These are phyloP conservation scores for Mythimna lalbum DNA, from an alignment of 2,888 invertebrate genomes.

Conservation along the genomic window DNA sequence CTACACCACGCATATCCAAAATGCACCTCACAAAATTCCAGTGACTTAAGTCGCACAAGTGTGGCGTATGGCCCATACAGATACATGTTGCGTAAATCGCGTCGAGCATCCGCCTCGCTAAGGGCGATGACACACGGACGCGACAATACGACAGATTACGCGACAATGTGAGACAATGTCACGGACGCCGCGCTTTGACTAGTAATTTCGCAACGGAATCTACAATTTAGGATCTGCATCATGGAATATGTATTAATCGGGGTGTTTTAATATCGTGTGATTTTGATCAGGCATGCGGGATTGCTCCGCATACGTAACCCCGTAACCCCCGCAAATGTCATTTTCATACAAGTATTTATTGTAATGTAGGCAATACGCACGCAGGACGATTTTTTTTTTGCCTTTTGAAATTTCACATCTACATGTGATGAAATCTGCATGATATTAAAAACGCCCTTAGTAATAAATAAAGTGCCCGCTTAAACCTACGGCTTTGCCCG, in stretches of 20 bases:
- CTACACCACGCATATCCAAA: slow-evolving; percentile 49
- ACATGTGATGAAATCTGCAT: too few relatives aligned
- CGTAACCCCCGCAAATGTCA: too few relatives aligned
- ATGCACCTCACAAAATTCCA: slow-evolving; percentile 62
- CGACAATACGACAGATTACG: slow-evolving; percentile 36
- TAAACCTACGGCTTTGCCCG: too few relatives aligned
- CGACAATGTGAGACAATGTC: slow-evolving; percentile 41
- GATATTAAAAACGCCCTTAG: too few relatives aligned
- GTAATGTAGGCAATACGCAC: too few relatives aligned
- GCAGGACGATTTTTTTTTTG: too few relatives aligned
- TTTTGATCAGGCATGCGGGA: too few relatives aligned
- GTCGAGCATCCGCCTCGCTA: slow-evolving; percentile 54
- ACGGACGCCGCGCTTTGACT: slow-evolving; percentile 28
- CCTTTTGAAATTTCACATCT: too few relatives aligned
- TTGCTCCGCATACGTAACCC: too few relatives aligned
- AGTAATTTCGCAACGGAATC: slow-evolving; percentile 32
- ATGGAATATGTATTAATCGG: slow-evolving; percentile 32
- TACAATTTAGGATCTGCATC: slow-evolving; percentile 27
- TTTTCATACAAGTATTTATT: too few relatives aligned
- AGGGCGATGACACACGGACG: slow-evolving; percentile 55
- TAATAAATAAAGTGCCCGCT: too few relatives aligned
- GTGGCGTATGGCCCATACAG: slow-evolving; percentile 59
- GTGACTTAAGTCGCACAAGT: slow-evolving; percentile 64
- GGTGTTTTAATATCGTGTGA: too few relatives aligned
- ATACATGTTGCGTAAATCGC: slow-evolving; percentile 56